Evolutionary conservation across 2,888 invertebrate genomes (phyloP).

Genomic region (Aphodius sticticus): DNA sequence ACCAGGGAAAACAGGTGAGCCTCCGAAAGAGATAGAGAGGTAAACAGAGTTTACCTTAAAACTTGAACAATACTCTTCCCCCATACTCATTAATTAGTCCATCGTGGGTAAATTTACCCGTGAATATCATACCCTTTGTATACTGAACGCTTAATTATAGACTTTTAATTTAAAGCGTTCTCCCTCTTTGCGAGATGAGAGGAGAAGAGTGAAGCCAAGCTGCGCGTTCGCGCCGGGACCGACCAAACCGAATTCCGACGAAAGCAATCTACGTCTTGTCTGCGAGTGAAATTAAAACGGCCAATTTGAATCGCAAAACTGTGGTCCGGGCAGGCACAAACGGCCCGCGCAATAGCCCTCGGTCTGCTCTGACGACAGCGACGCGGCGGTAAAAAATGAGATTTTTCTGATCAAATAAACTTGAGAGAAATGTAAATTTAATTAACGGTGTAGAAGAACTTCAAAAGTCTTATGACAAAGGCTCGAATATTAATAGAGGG

Average conservation of each 20-base stretch:
- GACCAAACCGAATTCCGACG: neutral
- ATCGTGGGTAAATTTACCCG: neutral
- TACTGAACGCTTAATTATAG: neutral
- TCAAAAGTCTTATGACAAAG: neutral
- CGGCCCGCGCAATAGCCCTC: neutral
- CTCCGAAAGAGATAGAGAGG: too few species aligned
- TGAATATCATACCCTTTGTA: conserved; percentile 4
- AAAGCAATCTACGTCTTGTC: conserved; percentile 4
- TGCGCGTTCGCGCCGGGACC: neutral
- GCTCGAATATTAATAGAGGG: neutral
- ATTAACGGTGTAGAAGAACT: neutral
- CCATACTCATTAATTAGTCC: neutral
- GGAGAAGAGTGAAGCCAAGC: neutral
- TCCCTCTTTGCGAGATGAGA: neutral
- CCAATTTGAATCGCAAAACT: neutral
- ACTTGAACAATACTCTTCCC: too few species aligned
- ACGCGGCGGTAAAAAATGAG: neutral
- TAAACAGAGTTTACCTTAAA: neutral
- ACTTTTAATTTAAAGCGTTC: neutral
- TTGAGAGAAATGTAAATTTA: neutral
- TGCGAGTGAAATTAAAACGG: neutral
- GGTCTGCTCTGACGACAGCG: neutral
- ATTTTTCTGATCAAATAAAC: neutral
- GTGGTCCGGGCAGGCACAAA: neutral
- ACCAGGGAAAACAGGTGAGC: neutral